phyloP scores from a whole-genome alignment of 1,140 invertebrate genomes.

The Solenopsis fugax region DNA sequence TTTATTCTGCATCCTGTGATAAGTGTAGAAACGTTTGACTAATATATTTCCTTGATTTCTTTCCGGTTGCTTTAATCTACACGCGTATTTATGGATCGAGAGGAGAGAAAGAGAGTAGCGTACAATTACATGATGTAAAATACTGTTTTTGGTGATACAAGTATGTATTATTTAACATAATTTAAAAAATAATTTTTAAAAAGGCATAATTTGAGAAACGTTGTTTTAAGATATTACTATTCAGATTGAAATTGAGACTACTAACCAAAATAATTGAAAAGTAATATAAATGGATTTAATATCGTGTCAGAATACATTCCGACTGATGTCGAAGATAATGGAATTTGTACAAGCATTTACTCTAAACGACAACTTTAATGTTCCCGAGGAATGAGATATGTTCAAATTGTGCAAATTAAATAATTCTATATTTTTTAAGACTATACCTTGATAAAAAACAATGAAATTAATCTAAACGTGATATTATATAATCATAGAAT shows the following conservation, averaged over 20 bases:
- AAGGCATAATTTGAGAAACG: constrained; percentile 13
- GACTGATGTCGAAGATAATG: constrained; percentile 23
- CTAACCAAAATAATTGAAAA: constrained; percentile 8
- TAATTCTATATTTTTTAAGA: background rate
- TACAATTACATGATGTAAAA: constrained; percentile 7
- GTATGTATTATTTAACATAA: constrained; percentile 3
- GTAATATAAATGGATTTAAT: constrained; percentile 17
- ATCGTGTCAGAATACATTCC: constrained; percentile 1
- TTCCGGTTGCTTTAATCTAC: background rate
- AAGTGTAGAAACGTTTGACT: constrained; percentile 11
- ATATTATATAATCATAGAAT: background rate
- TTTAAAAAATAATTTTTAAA: background rate
- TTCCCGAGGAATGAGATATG: background rate
- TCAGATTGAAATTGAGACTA: constrained; percentile 22
- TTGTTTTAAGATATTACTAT: background rate
- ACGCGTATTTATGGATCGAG: background rate
- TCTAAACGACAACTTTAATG: constrained; percentile 31
- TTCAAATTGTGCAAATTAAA: background rate
- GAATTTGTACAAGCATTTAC: constrained; percentile 8
- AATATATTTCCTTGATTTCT: constrained; percentile 9
- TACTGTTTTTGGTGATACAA: constrained; percentile 9
- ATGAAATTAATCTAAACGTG: background rate
- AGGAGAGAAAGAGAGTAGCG: background rate
- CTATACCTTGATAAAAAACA: background rate
- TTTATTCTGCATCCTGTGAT: constrained; percentile 47